phyloP scores from a whole-genome alignment of 2,888 invertebrate species.

The Amblyjoppa proteus region DNA sequence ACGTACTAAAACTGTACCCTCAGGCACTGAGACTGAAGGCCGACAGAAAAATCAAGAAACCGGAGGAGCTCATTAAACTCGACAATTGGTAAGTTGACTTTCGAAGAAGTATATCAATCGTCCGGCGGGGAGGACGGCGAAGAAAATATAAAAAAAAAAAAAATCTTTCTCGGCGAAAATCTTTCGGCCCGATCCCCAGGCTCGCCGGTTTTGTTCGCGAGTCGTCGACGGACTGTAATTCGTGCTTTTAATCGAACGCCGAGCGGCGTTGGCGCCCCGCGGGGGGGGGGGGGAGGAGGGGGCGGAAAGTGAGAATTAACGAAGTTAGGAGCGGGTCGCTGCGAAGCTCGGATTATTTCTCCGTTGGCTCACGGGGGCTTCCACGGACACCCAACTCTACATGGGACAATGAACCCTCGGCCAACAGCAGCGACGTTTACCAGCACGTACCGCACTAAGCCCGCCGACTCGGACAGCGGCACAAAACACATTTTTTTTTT shows the following conservation, averaged over 20 bases:
- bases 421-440: constrained; percentile 77
- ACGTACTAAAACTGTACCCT: constrained; percentile 96
- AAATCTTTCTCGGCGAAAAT: too few species aligned
- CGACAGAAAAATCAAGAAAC: constrained; percentile 95
- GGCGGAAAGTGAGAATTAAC: background rate
- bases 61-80: constrained; percentile 97
- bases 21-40: constrained; percentile 96
- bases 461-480: background rate
- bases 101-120: constrained; percentile 42
- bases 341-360: background rate
- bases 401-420: constrained; percentile 84
- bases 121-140: background rate
- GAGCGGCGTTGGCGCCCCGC: too few species aligned
- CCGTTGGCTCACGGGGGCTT: constrained; percentile 46
- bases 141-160: too few species aligned
- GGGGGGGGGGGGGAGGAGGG: too few species aligned
- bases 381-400: constrained; percentile 66
- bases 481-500: background rate
- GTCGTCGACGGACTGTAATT: too few species aligned
- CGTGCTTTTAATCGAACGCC: too few species aligned
- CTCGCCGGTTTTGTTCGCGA: too few species aligned
- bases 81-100: constrained; percentile 95
- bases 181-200: too few species aligned
- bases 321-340: background rate
- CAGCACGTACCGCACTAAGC: constrained; percentile 76